Evolutionary conservation across 2,113 vertebrate species (phyloP).

Genomic region (Lepus europaeus): DNA sequence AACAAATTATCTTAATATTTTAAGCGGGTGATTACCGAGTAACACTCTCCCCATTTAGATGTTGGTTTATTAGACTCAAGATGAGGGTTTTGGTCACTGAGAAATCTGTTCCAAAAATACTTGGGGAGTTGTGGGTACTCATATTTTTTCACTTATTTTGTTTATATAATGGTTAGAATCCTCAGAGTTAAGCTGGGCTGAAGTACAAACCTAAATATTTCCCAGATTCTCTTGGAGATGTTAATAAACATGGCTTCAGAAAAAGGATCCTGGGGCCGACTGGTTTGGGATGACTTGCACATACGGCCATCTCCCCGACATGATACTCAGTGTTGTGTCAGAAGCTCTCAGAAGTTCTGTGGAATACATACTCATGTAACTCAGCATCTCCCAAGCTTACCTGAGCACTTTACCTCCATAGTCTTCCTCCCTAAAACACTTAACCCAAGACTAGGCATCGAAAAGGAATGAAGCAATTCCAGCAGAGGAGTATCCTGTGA

Average conservation of each 20-base stretch:
- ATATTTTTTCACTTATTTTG: not conserved
- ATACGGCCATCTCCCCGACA: not conserved
- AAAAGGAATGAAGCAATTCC: not conserved
- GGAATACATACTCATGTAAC: not conserved
- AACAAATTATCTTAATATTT: not conserved
- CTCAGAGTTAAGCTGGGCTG: not conserved
- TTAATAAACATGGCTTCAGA: not conserved
- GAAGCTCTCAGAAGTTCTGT: not conserved
- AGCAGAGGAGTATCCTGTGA: not conserved
- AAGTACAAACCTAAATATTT: constrained; percentile 20
- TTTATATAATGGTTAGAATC: constrained; percentile 4
- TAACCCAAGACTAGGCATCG: not conserved
- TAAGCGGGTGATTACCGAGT: not conserved
- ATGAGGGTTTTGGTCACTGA: not conserved
- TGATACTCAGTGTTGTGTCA: not conserved
- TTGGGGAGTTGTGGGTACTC: not conserved
- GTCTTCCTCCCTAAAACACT: not conserved
- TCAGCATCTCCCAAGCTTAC: not conserved
- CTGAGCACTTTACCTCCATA: not conserved
- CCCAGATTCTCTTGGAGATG: not conserved
- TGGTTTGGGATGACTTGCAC: not conserved
- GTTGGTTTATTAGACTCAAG: not conserved
- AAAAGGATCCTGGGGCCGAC: not conserved
- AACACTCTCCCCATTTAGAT: not conserved
- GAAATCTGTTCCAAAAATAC: not conserved